Percentiles rank a stretch among this genome's conserved stretches.
These are phyloP conservation scores for Morbakka virulenta DNA, from an alignment of 30 jellyfish, hydroid and myxozoan species.

Conservation along the genomic window DNA sequence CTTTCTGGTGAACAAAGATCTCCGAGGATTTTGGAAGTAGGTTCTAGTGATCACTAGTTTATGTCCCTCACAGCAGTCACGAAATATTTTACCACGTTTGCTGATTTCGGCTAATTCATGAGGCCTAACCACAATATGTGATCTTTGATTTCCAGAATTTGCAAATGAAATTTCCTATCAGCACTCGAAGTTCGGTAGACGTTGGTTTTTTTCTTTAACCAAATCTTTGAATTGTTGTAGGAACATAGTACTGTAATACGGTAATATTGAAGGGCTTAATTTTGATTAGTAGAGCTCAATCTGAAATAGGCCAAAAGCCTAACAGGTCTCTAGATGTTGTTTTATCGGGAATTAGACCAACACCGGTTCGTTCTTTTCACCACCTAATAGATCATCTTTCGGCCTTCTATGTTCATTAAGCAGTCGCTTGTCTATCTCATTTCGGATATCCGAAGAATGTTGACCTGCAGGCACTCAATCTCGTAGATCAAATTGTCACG, in stretches of 20 bases:
- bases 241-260: not conserved
- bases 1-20: no score
- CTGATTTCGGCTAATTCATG: not conserved
- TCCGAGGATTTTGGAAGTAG: not conserved
- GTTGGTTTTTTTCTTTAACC: not conserved
- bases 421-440: not conserved
- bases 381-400: not conserved
- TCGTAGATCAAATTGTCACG: no score
- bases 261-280: not conserved
- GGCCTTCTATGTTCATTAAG: not conserved
- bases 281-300: not conserved
- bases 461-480: no score
- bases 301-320: not conserved
- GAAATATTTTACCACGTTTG: not conserved
- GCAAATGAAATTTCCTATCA: not conserved
- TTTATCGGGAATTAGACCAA: not conserved
- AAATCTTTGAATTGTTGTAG: not conserved
- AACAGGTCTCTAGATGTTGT: not conserved
- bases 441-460: not conserved
- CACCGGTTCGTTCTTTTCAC: not conserved
- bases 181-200: not conserved
- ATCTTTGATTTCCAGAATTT: not conserved
- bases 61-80: not conserved
- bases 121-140: not conserved
- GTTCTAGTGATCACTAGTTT: not conserved